Base-by-base conservation (phyloP, 2,888 invertebrate genomes). In the Formica aserva region DNA sequence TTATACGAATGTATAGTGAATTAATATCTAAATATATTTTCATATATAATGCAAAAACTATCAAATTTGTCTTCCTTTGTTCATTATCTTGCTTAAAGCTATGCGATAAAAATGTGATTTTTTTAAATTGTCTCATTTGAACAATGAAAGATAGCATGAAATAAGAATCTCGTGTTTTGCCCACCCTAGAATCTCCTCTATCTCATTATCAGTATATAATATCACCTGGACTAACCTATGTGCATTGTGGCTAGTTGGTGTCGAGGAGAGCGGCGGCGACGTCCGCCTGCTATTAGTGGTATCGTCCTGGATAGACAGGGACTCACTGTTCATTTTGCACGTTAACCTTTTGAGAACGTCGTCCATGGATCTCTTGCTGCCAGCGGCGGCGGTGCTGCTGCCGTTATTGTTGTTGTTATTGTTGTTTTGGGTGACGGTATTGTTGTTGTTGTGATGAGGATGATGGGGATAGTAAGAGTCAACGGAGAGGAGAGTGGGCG, bases 321-420 rank as follows among this genome's bases (percentile, higher is more conserved):
- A 97, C 93, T 97, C 97, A 94, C 97, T 97, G 94, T 97, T 97
- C 97, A 97, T 97, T 95, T 98, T 98, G 87, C 98, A 97, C 88
- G 98, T 98, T 91, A 98, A 96, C 94, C 97, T 96, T 95, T 98
- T 98, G 77, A 98, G 96, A 65, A 98, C 98, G 95, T 98, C 98
- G 95, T 98, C 98, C 98, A 98, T 98, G 86, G 98, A 97, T 95
- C 97, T 96, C 95, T 97, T 97, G 91, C 96, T 96, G 85, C 96
- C 96, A 83, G 96, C 89, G 95, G 95, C 95, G 32, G 96, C 94
- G 66, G 96, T 96, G 77, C 95, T 95, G 35, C 95, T 95, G 93
- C 96, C 97, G 92, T 96, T 91, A 87, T 77, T 74, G 15, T 72
- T 75, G 38, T 96, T 96, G 93, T 96, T 96, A 85, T 95, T 95